Conservation (phyloP, 2,797 vertebrate species). For the Phoxinus dragarum region DNA sequence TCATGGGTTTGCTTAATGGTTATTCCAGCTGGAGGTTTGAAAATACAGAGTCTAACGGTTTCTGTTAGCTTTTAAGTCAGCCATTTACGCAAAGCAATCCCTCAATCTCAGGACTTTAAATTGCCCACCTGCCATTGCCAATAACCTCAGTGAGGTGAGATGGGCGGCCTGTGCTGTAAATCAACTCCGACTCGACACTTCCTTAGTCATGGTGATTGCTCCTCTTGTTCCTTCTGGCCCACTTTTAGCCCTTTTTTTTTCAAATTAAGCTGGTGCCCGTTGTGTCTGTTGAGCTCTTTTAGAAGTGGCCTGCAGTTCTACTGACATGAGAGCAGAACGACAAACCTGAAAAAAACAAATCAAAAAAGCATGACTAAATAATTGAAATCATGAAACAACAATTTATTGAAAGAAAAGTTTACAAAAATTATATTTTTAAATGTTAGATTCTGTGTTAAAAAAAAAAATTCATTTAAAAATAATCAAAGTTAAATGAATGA, state of each 20-base stretch:
- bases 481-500: not conserved
- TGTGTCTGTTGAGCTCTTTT: not conserved
- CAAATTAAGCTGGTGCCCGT: not conserved
- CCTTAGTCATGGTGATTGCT: slow-evolving; percentile 45
- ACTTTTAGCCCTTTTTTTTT: slow-evolving; percentile 10
- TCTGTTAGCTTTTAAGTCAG: slow-evolving; percentile 9
- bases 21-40: slow-evolving; percentile 26
- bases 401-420: not conserved
- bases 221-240: not conserved
- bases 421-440: too few relatives aligned
- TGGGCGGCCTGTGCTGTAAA: slow-evolving; percentile 10
- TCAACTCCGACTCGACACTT: slow-evolving; percentile 21
- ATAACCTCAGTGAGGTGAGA: not conserved
- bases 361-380: not conserved
- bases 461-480: not conserved
- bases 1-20: slow-evolving; percentile 36
- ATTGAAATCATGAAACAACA: not conserved
- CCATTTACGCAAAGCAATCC: not conserved
- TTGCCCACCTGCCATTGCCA: slow-evolving; percentile 25
- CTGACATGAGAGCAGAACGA: not conserved
- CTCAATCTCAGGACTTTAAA: slow-evolving; percentile 12
- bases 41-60: slow-evolving; percentile 7
- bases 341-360: too few relatives aligned
- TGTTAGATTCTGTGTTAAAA: too few relatives aligned
- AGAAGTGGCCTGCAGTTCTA: not conserved